Conservation (phyloP, 2,113 vertebrate species). For the Verasper variegatus region DNA sequence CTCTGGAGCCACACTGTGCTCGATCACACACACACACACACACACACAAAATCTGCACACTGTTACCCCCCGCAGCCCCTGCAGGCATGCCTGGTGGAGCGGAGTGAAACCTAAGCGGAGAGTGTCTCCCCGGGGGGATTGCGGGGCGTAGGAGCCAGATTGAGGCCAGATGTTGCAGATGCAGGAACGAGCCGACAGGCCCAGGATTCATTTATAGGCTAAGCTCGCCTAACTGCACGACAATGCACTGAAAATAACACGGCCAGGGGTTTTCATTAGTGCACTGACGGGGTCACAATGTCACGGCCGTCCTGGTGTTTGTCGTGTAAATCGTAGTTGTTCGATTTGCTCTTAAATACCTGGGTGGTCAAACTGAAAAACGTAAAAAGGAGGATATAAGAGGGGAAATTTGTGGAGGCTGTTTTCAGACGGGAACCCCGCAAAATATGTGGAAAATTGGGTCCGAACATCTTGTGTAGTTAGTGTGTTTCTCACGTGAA, state of each 20-base stretch:
- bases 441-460: too few species aligned
- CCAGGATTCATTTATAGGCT: constrained; percentile 63
- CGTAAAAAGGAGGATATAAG: too few species aligned
- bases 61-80: constrained; percentile 66
- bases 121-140: constrained; percentile 49
- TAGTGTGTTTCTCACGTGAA: too few species aligned
- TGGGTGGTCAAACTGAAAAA: too few species aligned
- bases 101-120: constrained; percentile 66
- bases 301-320: too few species aligned
- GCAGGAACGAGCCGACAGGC: constrained; percentile 45
- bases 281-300: not conserved
- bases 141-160: constrained; percentile 72
- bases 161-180: constrained; percentile 81
- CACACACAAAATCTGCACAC: not conserved
- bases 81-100: constrained; percentile 27
- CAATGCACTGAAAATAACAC: constrained; percentile 22
- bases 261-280: not conserved
- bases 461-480: too few species aligned
- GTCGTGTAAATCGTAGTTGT: too few species aligned
- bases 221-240: constrained; percentile 8
- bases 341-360: too few species aligned
- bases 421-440: too few species aligned
- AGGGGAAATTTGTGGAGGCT: too few species aligned
- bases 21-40: constrained; percentile 1
- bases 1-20: not conserved